Base-by-base conservation (phyloP, 2,888 invertebrate species). In the Napeogenes sylphis region DNA sequence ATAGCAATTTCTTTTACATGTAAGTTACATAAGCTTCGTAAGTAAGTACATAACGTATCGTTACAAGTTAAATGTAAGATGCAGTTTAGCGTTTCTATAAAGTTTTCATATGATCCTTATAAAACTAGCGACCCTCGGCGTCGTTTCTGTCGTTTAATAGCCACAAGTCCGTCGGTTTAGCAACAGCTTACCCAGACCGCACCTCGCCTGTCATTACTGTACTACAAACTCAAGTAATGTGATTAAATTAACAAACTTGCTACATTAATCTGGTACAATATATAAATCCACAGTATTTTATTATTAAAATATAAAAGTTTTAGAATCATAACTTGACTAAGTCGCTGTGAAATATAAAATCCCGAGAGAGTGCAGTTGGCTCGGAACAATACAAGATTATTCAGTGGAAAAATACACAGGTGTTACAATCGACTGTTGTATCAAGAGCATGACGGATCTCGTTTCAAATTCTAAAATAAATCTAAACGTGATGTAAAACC, bases 181-280 rank as follows among this genome's bases (percentile, higher is more conserved):
- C 65, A 65, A 65, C 59, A 63, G 65, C 65, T 67, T 63, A 67
- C 61, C 59, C 55, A 53, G 59, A 65, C 67, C 65, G 57, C 64
- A 64, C 59, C 63, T 61, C 60, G 56, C 59, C 59, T 59, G 56
- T 63, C 63, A 59, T 63, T 53, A 59, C 51, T 3, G 14, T 51
- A 51, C 47, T 47, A 63, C 59, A 59, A 59, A 45, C 63, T 63
- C 42, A 21, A 21, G 21, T 21, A 57, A 60, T 45, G 58, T 55
- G 42, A 61, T 58, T 61, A 55, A 51, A 55, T 63, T 57, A 57
- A 63, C 63, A 56, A 59, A 51, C 35, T 47, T 47, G 45, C 51
- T 46, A 30, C 51, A 51, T 56, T 35, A 59, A 59, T 32, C 32
- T 13, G 8, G 13, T 46, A 35, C 4, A 30, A 5, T n/a, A 8